Percentiles rank a stretch among this genome's conserved stretches.
Evolutionary conservation across 2,797 vertebrate genomes (phyloP).

Genomic region (Anabacerthia variegaticeps): DNA sequence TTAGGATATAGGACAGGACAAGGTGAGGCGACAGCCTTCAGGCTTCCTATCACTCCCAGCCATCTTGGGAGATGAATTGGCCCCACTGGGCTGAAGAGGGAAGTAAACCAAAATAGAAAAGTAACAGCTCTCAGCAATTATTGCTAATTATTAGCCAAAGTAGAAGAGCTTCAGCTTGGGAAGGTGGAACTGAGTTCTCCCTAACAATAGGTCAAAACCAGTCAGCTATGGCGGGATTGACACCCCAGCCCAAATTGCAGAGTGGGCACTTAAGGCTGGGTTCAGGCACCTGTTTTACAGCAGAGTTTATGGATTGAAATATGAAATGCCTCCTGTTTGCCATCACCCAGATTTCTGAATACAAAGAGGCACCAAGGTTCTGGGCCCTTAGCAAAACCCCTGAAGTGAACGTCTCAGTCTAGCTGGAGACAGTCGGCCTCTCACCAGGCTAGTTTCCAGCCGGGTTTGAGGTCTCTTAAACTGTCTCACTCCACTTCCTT

Average conservation of each 20-base stretch:
- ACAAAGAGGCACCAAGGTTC: not conserved
- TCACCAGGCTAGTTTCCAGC: not conserved
- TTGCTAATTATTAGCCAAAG: not conserved
- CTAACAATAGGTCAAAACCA: not conserved
- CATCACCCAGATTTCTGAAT: not conserved
- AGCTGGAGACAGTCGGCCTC: not conserved
- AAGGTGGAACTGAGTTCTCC: not conserved
- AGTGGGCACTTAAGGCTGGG: not conserved
- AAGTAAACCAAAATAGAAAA: not conserved
- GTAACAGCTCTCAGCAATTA: not conserved
- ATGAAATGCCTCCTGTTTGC: rapidly evolving
- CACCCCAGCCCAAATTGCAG: rapidly evolving
- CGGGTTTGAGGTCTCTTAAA: not conserved
- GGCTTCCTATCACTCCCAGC: rapidly evolving
- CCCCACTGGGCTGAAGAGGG: not conserved
- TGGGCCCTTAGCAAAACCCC: not conserved
- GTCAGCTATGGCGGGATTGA: not conserved
- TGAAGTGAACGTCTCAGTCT: rapidly evolving
- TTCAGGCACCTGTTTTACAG: not conserved
- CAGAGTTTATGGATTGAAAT: not conserved
- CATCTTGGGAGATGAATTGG: not conserved
- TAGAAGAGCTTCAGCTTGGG: not conserved
- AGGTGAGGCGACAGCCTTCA: rapidly evolving
- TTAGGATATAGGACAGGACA: rapidly evolving
- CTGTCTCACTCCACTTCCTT: not conserved